These are phyloP conservation scores for Xestia c-nigrum DNA, from an alignment of 2,888 invertebrate species.

Conservation along the genomic window DNA sequence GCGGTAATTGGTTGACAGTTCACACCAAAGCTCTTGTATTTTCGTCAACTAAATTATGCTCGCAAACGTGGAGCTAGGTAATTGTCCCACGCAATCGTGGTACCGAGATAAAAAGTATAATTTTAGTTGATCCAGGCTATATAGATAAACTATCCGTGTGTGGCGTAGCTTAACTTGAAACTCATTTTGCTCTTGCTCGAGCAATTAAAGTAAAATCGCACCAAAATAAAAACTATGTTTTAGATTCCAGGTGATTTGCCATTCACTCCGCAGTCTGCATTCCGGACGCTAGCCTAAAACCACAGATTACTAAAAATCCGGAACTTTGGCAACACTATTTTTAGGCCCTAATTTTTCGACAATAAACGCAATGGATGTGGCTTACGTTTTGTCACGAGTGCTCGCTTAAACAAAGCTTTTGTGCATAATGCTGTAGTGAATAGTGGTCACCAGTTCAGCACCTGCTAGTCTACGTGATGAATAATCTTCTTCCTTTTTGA, in stretches of 20 bases:
- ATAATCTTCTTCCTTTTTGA: conserved; percentile 24
- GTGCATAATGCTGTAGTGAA: not conserved
- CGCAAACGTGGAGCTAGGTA: not conserved
- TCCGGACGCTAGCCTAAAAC: not conserved
- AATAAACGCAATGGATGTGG: not conserved
- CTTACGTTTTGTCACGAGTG: not conserved
- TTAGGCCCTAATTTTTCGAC: not conserved
- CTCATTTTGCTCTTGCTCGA: not conserved
- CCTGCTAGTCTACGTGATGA: conserved; percentile 13
- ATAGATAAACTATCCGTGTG: not conserved
- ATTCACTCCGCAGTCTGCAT: not conserved
- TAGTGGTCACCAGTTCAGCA: not conserved
- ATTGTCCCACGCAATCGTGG: not conserved
- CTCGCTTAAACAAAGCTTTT: not conserved
- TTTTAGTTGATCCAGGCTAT: not conserved
- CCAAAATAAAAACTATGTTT: not conserved
- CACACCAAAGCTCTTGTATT: not conserved
- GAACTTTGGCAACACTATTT: too few species aligned
- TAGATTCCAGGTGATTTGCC: not conserved
- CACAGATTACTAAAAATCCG: too few species aligned
- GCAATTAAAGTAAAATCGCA: not conserved
- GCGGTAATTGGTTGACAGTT: conserved; percentile 5
- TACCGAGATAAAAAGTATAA: not conserved
- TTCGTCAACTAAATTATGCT: not conserved
- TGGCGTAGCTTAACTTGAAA: not conserved